Conservation (phyloP, 2,888 invertebrate species). For the Ametastegia equiseti region DNA sequence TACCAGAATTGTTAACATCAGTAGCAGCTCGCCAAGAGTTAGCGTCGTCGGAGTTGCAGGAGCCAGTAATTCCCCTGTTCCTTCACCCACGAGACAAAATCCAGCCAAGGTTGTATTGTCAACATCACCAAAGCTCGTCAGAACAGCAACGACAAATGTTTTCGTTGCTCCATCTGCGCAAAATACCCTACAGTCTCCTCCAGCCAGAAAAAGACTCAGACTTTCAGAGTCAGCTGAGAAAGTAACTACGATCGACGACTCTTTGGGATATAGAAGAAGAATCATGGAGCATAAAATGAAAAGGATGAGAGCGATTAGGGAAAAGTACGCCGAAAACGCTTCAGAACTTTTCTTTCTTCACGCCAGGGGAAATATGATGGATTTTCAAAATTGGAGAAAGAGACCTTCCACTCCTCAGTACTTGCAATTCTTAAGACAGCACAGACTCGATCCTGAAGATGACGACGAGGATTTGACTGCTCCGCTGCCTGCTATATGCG, state of each 20-base stretch:
- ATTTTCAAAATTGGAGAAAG: constrained; percentile 91
- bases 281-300: constrained; percentile 85
- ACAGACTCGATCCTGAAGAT: constrained; percentile 82
- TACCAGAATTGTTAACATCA: constrained; percentile 78
- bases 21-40: constrained; percentile 67
- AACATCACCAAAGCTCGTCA: constrained; percentile 72
- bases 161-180: constrained; percentile 68
- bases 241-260: constrained; percentile 56
- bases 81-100: constrained; percentile 69
- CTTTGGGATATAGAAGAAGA: constrained; percentile 79
- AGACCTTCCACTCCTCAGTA: constrained; percentile 87
- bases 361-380: constrained; percentile 92
- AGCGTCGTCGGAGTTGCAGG: constrained; percentile 68
- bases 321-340: constrained; percentile 87
- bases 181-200: constrained; percentile 68
- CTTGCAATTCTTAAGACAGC: constrained; percentile 85
- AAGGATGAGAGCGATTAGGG: constrained; percentile 83
- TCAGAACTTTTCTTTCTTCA: constrained; percentile 93
- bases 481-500: constrained; percentile 60
- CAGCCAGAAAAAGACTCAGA: constrained; percentile 76
- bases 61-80: constrained; percentile 65
- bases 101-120: constrained; percentile 72
- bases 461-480: constrained; percentile 76
- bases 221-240: constrained; percentile 74
- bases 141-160: constrained; percentile 73